These are phyloP conservation scores for Karalla daura DNA, from an alignment of 2,797 vertebrate genomes.

Conservation along the genomic window DNA sequence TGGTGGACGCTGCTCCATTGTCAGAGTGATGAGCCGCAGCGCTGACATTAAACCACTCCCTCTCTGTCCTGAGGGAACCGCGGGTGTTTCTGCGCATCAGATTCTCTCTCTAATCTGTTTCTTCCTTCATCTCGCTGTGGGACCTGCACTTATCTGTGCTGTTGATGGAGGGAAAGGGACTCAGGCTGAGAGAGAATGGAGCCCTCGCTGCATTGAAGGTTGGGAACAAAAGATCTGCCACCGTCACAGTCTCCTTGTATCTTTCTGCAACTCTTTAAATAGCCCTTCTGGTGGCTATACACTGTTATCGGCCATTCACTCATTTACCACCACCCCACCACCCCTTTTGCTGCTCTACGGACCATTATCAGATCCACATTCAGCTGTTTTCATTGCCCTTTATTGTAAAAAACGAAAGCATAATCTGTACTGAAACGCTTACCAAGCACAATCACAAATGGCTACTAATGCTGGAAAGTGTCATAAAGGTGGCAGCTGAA, in stretches of 20 bases:
- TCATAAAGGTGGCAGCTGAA: slow-evolving; percentile 39
- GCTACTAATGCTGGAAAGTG: slow-evolving; percentile 40
- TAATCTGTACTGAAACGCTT: slow-evolving; percentile 44
- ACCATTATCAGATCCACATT: slow-evolving; percentile 73
- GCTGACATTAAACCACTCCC: slow-evolving; percentile 63
- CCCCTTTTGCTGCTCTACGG: slow-evolving; percentile 47
- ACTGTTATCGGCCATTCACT: slow-evolving; percentile 58
- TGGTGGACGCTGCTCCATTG: slow-evolving; percentile 36
- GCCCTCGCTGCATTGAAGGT: slow-evolving; percentile 55
- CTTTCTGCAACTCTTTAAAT: slow-evolving; percentile 49
- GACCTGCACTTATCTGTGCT: slow-evolving; percentile 66
- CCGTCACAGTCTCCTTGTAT: slow-evolving; percentile 51
- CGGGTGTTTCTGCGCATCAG: slow-evolving; percentile 64
- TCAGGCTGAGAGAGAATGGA: slow-evolving; percentile 61
- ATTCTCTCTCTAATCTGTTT: slow-evolving; percentile 75
- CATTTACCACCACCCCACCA: no score
- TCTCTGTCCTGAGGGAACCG: slow-evolving; percentile 53
- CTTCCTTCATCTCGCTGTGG: slow-evolving; percentile 71
- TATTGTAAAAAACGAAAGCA: slow-evolving; percentile 57
- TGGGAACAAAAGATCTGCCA: slow-evolving; percentile 68
- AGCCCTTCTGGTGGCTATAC: slow-evolving; percentile 59
- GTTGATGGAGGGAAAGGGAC: slow-evolving; percentile 61
- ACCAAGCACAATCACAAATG: slow-evolving; percentile 56
- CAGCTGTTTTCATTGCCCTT: slow-evolving; percentile 69
- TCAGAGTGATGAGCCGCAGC: slow-evolving; percentile 44